Evolutionary conservation across 2,888 invertebrate species (phyloP).

Genomic region (Hermaeophaga mercurialis): DNA sequence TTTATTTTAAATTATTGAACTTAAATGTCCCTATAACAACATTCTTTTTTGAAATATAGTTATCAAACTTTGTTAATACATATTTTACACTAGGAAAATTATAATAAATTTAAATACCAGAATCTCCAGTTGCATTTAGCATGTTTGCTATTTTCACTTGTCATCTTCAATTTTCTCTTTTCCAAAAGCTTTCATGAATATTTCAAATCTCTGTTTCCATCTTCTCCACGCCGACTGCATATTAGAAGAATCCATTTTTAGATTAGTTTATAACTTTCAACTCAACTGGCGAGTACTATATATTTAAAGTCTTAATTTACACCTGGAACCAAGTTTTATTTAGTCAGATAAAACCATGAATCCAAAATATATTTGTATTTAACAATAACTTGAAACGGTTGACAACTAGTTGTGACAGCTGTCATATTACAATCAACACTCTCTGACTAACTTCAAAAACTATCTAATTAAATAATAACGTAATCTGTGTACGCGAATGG

Average conservation of each 20-base stretch:
- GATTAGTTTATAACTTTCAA: background rate
- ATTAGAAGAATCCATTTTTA: background rate
- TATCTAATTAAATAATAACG: too few species aligned
- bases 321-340: background rate
- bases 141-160: conserved; percentile 26
- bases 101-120: conserved; percentile 23
- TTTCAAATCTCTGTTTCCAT: conserved; percentile 1
- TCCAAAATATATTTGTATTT: too few species aligned
- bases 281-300: background rate
- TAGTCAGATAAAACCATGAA: too few species aligned
- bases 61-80: conserved; percentile 19
- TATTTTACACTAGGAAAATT: conserved; percentile 20
- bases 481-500: too few species aligned
- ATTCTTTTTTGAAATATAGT: conserved; percentile 28
- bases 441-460: too few species aligned
- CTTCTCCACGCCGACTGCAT: background rate
- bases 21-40: conserved; percentile 30
- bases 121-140: conserved; percentile 18
- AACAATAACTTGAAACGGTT: too few species aligned
- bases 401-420: too few species aligned
- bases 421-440: too few species aligned
- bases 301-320: too few species aligned
- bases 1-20: conserved; percentile 26
- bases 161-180: conserved; percentile 7
- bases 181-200: background rate